Evolutionary conservation across 2,113 vertebrate species (phyloP), one percentile per base, ranked within the genome.

Genomic region (Ciconia boyciana): DNA sequence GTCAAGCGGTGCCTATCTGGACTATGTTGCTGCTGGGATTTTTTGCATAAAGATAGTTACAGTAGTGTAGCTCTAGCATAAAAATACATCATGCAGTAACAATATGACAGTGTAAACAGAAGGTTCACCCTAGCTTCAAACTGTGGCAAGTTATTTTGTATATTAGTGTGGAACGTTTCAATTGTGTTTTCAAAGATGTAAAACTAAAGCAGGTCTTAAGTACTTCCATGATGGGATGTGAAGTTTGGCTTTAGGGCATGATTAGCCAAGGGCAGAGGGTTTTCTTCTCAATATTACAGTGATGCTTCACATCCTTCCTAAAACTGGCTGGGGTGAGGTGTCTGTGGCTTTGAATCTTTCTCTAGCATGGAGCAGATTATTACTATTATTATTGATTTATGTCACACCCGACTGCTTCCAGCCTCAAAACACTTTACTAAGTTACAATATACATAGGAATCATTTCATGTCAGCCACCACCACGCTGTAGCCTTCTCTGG

Each of bases 371-470:
- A 95, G 68, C 65, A 94, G 94, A 96, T 95, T 96, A 95, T 94
- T 95, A 72, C 93, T 80, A 55, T 83, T 85, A 91, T 95, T 96
- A 86, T 88, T 97, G 95, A 97, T 97, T 96, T 96, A 95, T 94
- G 91, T 64, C 91, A 65, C 66, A 91, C 70, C 93, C 95, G 94
- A 96, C 96, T 96, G 96, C 93, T 96, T 93, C 93, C 91, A 96
- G 91, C 87, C 96, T 88, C 96, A 71, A 91, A 97, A 96, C 97
- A 97, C 95, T 96, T 97, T 96, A 90, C 93, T 94, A 15, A 93
- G 91, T 96, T 97, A 97, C 96, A 96, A 68, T 78, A 66, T 96
- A 80, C 91, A 94, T 80, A 93, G 89, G 94, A 95, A 94, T 88
- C 60, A 88, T 90, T 97, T 97, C 91, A 88, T 10, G 0, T 96